Evolutionary conservation across 2,797 vertebrate species (phyloP), one percentile per base, ranked within the genome.

Genomic region (Oryzias sinensis): DNA sequence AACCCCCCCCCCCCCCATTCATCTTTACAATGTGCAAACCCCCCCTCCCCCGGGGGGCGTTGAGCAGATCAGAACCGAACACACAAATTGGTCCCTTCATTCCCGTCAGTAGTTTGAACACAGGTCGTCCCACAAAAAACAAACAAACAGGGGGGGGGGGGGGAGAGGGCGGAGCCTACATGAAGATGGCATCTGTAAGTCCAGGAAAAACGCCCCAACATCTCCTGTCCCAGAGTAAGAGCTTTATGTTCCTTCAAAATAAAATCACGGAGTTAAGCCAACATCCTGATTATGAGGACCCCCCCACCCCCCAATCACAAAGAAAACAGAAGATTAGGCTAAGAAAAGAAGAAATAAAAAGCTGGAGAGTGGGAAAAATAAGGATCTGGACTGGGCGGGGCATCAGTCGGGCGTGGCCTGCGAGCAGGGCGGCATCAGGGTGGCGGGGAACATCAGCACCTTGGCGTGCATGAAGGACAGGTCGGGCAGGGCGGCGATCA

Each of bases 1-100:
- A 33, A 33, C 33, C 11, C 33, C 2, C 2, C 29, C 8, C 18
- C 18, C 33, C 33, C 3, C 33, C 33, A 33, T 85, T 90, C 92
- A 92, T 94, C 95, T 97, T 95, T 96, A 97, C 95, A 97, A 94
- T 97, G 97, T 98, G 96, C 97, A 98, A 98, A 96, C 95, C 94
- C 93, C 93, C 95, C 93, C 94, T 93, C 93, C 95, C 93, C 93
- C 79, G 83, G 76, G 83, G 84, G 50, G 90, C 85, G 88, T 93
- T 79, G 88, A 92, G 86, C 87, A 53, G 69, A 65, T 20, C 49
- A 53, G 54, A 27, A 92, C 87, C 81, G 89, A 89, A 91, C 88
- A 86, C 83, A 88, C 87, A 90, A 87, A 76, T 97, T 98, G 95
- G 96, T 98, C 95, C 96, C 95, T 94, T 93, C 83, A 68, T 91